Evolutionary conservation across 2,797 vertebrate species (phyloP), one percentile per base, ranked within the genome.

Genomic region (Trachurus trachurus): DNA sequence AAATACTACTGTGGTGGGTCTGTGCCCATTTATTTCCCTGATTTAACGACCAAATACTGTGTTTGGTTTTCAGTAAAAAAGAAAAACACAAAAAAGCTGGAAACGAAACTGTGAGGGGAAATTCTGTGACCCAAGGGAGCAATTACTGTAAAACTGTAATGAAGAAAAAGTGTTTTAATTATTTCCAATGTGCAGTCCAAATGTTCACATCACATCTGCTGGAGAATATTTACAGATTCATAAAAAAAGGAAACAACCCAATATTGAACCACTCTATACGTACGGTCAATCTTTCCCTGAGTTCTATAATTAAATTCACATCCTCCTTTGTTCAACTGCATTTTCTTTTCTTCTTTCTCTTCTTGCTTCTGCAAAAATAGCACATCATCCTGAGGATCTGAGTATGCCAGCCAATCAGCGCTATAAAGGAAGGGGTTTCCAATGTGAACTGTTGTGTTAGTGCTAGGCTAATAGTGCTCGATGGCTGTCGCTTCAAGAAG

Each of bases 111-210:
- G 64, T 45, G 63, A 58, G 10, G 56, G n/a, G 13, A 26, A 22
- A 56, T 59, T 62, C 21, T 86, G 37, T 49, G 75, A 80, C 67
- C 45, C 19, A 15, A 13, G 66, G 66, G 74, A 26, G 58, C 16
- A 66, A 87, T 81, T 70, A 73, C 31, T 40, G 57, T 63, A 60
- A 73, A 83, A 66, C 62, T 72, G 59, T 69, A 83, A 85, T 69
- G 59, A 78, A 74, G 75, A 84, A 77, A 63, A 84, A 84, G 50
- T 40, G 61, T 64, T 81, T 82, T 76, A 71, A 87, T 86, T 86
- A 84, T 71, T 58, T 80, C 47, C 42, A 63, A 3, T 8, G 21
- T 74, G 47, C 26, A 47, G 60, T 40, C 42, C 13, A 65, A 73
- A 63, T 61, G 60, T 63, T 66, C 74, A 62, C 22, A 60, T 61